Evolutionary conservation across 2,888 invertebrate species (phyloP), one percentile per base, ranked within the genome.

Genomic region (Polylopha cassiicola): DNA sequence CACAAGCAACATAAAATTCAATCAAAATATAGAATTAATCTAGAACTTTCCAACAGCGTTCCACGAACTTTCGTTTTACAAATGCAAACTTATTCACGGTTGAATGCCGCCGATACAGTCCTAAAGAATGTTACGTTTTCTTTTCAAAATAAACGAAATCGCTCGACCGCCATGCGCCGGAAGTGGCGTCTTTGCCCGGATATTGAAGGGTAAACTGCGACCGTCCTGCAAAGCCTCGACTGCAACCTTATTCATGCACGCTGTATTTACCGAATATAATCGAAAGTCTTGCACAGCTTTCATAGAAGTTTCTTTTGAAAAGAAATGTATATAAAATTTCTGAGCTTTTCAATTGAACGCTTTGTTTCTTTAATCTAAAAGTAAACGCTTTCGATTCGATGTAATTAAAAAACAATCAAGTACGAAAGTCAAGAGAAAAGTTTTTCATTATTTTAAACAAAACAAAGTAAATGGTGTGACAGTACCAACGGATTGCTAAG

Each of bases 161-260:
- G 52, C 44, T 56, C 53, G 55, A 53, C 49, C 43, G 34, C 33
- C 37, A 37, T 17, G 6, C 33, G 16, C 47, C 44, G 58, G 58
- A 59, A 53, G 52, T 47, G 43, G 46, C 51, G 46, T 50, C 57
- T 58, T 54, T 56, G 47, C 49, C 49, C 56, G 64, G 61, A 63
- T 59, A 66, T 65, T 58, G 61, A 61, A 58, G 55, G 53, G 55
- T 58, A 51, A 62, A 55, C 56, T 55, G 52, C 48, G 50, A 47
- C 34, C 29, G 39, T 18, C 39, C 29, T 27, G 9, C 11, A 13
- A 27, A 36, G 30, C 36, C 13, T 20, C 29, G 27, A 17, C 21
- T 23, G 29, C 26, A 32, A 21, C 41, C 26, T 36, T 36, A 41
- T 36, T 41, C 41, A 41, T 41, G 24, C 34, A 29, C 22, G 8